Conservation (phyloP, 2,113 vertebrate genomes). For the Vanacampus margaritifer region DNA sequence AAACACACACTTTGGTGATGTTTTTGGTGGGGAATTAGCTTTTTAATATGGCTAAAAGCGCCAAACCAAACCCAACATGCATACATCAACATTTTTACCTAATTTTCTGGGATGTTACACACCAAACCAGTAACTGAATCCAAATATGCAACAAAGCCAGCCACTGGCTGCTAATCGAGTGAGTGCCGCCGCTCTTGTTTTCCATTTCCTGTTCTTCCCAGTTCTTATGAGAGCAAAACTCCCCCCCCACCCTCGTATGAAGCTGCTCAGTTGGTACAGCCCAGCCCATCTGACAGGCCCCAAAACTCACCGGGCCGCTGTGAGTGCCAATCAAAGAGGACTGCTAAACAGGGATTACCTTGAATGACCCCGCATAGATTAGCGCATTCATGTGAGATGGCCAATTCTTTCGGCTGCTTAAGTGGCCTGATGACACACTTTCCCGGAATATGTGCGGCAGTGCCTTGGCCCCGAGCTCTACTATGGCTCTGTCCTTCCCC, state of each 20-base stretch:
- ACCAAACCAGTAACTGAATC: too few relatives aligned
- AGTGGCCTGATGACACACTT: slow-evolving; percentile 82
- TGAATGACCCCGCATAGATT: slow-evolving; percentile 78
- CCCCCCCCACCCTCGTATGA: slow-evolving; percentile 44
- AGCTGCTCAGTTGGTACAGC: slow-evolving; percentile 60
- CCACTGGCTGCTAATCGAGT: slow-evolving; percentile 47
- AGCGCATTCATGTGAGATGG: slow-evolving; percentile 80
- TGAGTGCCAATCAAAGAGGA: slow-evolving; percentile 78
- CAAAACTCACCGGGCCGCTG: slow-evolving; percentile 72
- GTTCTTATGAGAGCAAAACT: slow-evolving; percentile 10
- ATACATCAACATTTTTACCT: too few relatives aligned
- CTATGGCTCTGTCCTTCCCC: slow-evolving; percentile 65
- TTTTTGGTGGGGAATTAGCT: too few relatives aligned
- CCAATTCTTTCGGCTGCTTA: slow-evolving; percentile 79
- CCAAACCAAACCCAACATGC: too few relatives aligned
- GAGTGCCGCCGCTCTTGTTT: slow-evolving; percentile 25
- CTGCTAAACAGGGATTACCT: slow-evolving; percentile 75
- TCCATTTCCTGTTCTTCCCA: slow-evolving; percentile 20
- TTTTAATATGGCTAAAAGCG: too few relatives aligned
- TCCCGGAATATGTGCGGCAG: slow-evolving; percentile 81
- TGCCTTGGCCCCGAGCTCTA: slow-evolving; percentile 68
- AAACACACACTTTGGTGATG: too few relatives aligned
- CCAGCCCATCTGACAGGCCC: slow-evolving; percentile 75
- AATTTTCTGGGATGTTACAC: too few relatives aligned
- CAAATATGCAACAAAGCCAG: slow-evolving; percentile 16